A percentile compares a stretch with the other conserved stretches of the same genome.
Conservation (phyloP, 2,888 invertebrate genomes). For the Agonum fuliginosum region DNA sequence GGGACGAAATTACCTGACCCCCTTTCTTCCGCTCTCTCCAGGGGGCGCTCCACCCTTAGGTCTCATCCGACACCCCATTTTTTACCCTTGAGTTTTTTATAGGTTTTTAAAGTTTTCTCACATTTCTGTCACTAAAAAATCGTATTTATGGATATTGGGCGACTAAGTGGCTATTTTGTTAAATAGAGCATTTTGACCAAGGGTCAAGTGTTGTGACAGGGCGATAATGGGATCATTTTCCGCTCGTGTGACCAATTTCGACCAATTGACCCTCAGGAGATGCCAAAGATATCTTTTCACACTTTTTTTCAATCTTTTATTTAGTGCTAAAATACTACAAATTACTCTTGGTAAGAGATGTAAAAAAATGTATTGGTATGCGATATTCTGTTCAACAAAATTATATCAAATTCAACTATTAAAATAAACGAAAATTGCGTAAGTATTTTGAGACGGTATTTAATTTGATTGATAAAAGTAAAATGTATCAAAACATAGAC, state of each 20-base stretch:
- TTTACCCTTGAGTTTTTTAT: neutral
- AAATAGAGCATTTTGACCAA: neutral
- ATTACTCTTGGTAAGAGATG: no score
- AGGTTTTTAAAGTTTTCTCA: neutral
- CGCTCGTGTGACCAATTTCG: conserved; percentile 58
- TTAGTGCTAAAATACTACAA: no score
- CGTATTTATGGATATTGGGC: neutral
- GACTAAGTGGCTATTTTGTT: conserved; percentile 17
- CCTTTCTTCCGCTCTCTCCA: neutral
- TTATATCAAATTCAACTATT: no score
- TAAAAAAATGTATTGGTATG: no score
- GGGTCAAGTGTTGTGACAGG: conserved; percentile 45
- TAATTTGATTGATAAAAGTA: no score
- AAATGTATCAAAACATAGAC: no score
- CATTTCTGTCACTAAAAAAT: neutral
- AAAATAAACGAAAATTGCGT: no score
- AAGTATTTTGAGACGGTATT: no score
- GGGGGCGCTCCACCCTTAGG: neutral
- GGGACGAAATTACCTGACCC: neutral
- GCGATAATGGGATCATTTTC: conserved; percentile 39
- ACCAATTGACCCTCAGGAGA: neutral
- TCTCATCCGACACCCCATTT: conserved; percentile 9
- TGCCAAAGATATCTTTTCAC: no score
- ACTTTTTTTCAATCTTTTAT: no score
- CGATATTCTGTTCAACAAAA: no score